phyloP scores from a whole-genome alignment of 2,888 invertebrate species.

The Geophilus truncorum region DNA sequence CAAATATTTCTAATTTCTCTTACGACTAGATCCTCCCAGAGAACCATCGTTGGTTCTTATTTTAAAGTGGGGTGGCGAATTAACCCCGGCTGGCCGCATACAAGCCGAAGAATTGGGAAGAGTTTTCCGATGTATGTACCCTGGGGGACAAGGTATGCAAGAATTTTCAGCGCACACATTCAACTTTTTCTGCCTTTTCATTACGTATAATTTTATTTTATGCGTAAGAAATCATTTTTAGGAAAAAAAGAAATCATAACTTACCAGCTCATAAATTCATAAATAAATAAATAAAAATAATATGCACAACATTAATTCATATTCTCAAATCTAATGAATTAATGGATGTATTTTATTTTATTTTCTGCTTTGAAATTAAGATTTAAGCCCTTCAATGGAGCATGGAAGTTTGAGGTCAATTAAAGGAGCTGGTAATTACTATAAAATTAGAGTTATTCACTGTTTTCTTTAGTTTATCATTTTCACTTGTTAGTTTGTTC shows the following conservation, averaged over 20 bases:
- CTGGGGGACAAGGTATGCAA: slow-evolving; percentile 73
- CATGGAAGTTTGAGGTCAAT: slow-evolving; percentile 9
- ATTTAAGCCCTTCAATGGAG: not conserved
- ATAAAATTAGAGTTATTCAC: not conserved
- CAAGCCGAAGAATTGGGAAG: slow-evolving; percentile 97
- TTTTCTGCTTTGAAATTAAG: slow-evolving; percentile 5
- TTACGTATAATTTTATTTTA: not conserved
- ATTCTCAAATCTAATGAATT: not conserved
- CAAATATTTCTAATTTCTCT: too few species aligned
- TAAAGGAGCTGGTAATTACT: not conserved
- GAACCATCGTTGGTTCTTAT: slow-evolving; percentile 94
- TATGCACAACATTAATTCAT: not conserved
- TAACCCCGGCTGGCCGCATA: slow-evolving; percentile 94
- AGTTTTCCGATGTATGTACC: slow-evolving; percentile 99
- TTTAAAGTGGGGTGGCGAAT: slow-evolving; percentile 98
- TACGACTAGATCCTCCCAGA: slow-evolving; percentile 68
- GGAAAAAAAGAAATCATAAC: too few species aligned
- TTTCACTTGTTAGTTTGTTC: not conserved
- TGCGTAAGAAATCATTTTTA: too few species aligned
- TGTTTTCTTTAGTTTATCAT: too few species aligned
- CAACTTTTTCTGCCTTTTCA: not conserved
- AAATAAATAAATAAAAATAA: not conserved
- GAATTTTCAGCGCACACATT: slow-evolving; percentile 14
- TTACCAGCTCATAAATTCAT: not conserved
- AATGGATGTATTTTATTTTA: not conserved